phyloP scores from a whole-genome alignment of 2,113 vertebrate species.

The Nothoprocta perdicaria region DNA sequence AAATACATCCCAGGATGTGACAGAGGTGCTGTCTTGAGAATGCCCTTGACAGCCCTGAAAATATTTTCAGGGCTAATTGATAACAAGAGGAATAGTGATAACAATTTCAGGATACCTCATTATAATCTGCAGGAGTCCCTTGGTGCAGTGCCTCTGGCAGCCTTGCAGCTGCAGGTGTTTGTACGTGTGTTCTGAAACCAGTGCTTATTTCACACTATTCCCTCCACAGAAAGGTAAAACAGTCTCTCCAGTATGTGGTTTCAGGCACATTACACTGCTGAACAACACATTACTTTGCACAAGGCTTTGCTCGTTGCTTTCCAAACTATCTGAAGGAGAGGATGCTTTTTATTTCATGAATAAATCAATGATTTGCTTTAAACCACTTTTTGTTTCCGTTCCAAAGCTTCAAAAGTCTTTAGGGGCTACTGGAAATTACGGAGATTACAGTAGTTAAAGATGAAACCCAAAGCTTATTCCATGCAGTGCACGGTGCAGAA shows the following conservation, averaged over 20 bases:
- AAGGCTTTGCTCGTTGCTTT: neutral
- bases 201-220: neutral
- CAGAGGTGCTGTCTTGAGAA: neutral
- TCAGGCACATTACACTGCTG: neutral
- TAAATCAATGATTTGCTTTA: neutral
- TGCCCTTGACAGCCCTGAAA: neutral
- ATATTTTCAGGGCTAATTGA: neutral
- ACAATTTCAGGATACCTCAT: neutral
- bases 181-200: neutral
- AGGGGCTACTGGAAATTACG: neutral
- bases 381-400: neutral
- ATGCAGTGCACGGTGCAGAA: neutral
- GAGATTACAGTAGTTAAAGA: neutral
- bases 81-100: neutral
- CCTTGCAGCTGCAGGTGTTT: neutral
- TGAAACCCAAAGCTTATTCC: neutral
- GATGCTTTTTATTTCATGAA: neutral
- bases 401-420: neutral
- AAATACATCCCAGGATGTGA: neutral
- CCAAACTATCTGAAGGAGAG: neutral
- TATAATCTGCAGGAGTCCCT: neutral
- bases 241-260: neutral
- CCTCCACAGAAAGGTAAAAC: neutral
- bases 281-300: neutral
- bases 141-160: neutral